Evolutionary conservation across 2,797 vertebrate species (phyloP).

Genomic region (Glossophaga mutica): DNA sequence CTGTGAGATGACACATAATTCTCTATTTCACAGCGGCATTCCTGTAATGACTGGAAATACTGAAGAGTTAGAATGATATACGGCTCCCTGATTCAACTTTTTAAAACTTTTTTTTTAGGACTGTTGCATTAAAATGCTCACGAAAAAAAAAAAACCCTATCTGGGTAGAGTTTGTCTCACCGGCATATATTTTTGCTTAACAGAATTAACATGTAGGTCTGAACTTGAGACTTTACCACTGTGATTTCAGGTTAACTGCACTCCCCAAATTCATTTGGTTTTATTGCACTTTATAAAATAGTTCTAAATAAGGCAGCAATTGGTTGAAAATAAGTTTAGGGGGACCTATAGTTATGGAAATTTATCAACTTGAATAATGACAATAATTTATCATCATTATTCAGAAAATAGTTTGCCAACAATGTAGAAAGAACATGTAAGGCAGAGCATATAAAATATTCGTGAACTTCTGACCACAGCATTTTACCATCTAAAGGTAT

Average conservation of each 20-base stretch:
- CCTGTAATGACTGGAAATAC: not conserved
- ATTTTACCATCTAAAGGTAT: not conserved
- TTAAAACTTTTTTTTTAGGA: not conserved
- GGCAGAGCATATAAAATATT: not conserved
- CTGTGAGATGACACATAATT: not conserved
- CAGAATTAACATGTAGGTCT: not conserved
- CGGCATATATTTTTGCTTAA: not conserved
- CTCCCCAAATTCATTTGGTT: not conserved
- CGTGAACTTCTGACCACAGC: not conserved
- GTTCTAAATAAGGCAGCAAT: not conserved
- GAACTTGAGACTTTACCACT: not conserved
- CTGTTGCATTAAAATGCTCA: not conserved
- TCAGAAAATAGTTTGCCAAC: not conserved
- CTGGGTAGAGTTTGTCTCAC: not conserved
- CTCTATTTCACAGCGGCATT: not conserved
- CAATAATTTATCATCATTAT: too few species aligned
- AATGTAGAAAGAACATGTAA: not conserved
- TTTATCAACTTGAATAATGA: not conserved
- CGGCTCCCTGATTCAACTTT: not conserved
- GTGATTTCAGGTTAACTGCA: not conserved
- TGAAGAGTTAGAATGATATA: not conserved
- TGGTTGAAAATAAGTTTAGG: not conserved
- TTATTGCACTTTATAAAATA: not conserved
- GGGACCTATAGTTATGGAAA: not conserved
- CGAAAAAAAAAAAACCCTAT: constrained; percentile 27